phyloP scores from a whole-genome alignment of 1,140 invertebrate species.

The Hetaerina americana region DNA sequence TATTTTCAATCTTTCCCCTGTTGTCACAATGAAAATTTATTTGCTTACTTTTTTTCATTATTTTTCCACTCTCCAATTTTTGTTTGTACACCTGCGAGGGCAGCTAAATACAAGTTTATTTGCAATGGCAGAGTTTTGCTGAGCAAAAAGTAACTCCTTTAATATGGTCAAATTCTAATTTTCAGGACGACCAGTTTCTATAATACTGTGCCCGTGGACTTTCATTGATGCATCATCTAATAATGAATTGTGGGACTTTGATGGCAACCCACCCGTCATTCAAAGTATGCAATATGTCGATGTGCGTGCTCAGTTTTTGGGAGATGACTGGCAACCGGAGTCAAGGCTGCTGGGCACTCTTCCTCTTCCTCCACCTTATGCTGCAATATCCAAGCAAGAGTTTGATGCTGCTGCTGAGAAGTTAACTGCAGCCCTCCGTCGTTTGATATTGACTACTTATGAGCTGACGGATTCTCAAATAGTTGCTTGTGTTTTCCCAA shows the following conservation, averaged over 20 bases:
- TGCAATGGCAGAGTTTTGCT: too few species aligned
- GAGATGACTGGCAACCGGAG: not conserved
- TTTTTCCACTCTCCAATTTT: too few species aligned
- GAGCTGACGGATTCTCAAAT: not conserved
- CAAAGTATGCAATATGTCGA: not conserved
- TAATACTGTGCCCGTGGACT: not conserved
- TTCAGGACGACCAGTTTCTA: not conserved
- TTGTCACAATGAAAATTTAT: too few species aligned
- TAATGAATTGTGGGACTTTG: not conserved
- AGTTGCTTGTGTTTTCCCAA: not conserved
- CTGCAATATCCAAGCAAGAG: not conserved
- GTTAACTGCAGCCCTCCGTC: not conserved
- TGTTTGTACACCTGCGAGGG: too few species aligned
- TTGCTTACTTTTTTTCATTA: too few species aligned
- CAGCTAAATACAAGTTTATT: too few species aligned
- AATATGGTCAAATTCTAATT: too few species aligned
- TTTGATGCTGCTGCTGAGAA: not conserved
- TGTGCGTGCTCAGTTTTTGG: not conserved
- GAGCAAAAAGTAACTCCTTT: too few species aligned
- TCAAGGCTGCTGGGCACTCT: not conserved
- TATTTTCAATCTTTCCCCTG: too few species aligned
- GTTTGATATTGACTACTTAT: not conserved
- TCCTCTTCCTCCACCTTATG: not conserved
- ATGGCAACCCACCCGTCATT: not conserved
- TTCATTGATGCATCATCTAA: not conserved